phyloP scores from a whole-genome alignment of 2,113 vertebrate species.

The Willisornis vidua region DNA sequence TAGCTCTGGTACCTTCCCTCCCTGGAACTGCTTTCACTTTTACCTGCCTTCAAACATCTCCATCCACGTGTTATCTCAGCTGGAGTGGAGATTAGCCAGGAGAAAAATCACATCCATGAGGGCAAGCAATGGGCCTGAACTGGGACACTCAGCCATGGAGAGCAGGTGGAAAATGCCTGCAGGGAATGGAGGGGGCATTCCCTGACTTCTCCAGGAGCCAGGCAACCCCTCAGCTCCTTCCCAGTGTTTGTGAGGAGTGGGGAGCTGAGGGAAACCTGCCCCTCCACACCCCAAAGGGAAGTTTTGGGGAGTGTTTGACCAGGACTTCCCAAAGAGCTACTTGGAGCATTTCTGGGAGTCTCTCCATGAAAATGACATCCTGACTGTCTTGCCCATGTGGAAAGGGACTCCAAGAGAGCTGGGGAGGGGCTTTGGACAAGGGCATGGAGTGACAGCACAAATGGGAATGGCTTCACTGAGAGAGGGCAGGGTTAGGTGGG shows the following conservation, averaged over 20 bases:
- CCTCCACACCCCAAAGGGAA: background rate
- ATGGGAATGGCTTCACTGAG: background rate
- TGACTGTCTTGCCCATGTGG: background rate
- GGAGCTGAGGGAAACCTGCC: background rate
- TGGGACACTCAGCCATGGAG: background rate
- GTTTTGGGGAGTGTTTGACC: background rate
- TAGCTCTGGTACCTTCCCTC: constrained; percentile 5
- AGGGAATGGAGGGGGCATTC: background rate
- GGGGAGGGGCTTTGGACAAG: rapidly evolving
- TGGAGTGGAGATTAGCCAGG: background rate
- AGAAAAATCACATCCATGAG: background rate
- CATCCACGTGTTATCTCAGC: background rate
- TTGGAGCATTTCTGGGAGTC: background rate
- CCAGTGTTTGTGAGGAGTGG: background rate
- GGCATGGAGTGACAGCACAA: background rate
- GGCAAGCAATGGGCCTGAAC: background rate
- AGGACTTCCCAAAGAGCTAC: background rate
- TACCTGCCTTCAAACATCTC: background rate
- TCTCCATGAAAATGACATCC: background rate
- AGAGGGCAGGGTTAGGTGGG: background rate
- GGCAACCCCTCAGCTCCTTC: background rate
- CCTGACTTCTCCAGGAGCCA: background rate
- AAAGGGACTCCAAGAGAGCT: background rate
- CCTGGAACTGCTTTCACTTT: constrained; percentile 35
- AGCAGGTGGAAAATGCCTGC: background rate